Percentiles rank a stretch among this genome's conserved stretches.
These are phyloP conservation scores for Ormyrus nitidulus DNA, from an alignment of 2,888 invertebrate genomes.

Conservation along the genomic window DNA sequence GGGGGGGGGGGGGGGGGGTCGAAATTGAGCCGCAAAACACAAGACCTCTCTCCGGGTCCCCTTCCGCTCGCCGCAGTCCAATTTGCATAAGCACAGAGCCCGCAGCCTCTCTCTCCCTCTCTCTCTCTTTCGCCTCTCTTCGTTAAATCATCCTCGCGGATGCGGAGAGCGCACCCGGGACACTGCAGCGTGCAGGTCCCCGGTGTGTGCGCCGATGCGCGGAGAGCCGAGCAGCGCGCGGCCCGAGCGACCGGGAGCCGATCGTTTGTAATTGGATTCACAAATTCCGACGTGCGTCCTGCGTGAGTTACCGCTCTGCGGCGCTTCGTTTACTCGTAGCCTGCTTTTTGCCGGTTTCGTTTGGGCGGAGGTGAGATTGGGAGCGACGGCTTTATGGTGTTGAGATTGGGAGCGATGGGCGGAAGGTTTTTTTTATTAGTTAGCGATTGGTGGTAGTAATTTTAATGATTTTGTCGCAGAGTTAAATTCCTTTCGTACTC, in stretches of 20 bases:
- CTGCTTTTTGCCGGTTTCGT: no score
- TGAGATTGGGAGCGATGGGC: no score
- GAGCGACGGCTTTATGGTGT: no score
- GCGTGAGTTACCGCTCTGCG: neutral
- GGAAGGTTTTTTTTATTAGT: no score
- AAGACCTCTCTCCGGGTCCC: neutral
- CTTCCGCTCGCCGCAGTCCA: neutral
- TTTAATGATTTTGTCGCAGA: no score
- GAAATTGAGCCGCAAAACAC: neutral
- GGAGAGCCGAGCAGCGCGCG: no score
- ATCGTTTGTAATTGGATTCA: constrained; percentile 40
- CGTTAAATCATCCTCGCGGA: neutral
- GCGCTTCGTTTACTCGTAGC: neutral
- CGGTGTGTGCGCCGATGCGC: neutral
- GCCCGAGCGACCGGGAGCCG: neutral
- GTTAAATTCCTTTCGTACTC: no score
- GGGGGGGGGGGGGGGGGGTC: no score
- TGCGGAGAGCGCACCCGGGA: neutral
- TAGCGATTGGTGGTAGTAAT: no score
- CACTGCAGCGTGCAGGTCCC: no score
- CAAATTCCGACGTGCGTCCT: neutral
- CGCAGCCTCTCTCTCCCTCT: neutral
- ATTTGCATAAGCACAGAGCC: neutral
- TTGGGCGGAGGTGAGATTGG: no score
- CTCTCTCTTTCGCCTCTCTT: neutral